Conservation (phyloP, 2,797 vertebrate genomes). For the Chaenodraco wilsoni region DNA sequence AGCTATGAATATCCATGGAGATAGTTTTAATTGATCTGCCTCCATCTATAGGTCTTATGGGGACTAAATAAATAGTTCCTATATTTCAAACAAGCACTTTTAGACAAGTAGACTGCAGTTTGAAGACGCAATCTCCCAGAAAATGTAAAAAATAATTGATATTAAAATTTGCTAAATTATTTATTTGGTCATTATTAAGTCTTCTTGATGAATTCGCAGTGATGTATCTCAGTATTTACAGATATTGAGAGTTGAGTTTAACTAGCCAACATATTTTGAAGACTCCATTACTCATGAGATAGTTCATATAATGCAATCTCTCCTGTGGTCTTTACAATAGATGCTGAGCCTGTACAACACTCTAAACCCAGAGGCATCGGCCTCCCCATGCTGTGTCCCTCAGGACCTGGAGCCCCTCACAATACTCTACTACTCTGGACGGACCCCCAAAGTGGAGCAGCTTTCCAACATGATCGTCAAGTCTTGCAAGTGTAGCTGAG, state of each 20-base stretch:
- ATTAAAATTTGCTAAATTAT: background rate
- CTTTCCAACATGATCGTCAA: slow-evolving; percentile 98
- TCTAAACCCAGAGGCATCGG: slow-evolving; percentile 92
- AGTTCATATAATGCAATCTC: background rate
- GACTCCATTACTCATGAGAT: background rate
- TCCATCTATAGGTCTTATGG: background rate
- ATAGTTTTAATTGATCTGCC: background rate
- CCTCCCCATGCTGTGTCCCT: slow-evolving; percentile 93
- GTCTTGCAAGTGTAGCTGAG: slow-evolving; percentile 97
- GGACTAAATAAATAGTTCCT: too few relatives aligned
- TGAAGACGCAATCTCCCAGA: background rate
- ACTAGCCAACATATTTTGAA: background rate
- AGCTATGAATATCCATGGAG: background rate
- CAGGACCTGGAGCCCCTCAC: slow-evolving; percentile 95
- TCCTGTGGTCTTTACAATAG: slow-evolving; percentile 71
- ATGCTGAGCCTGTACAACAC: slow-evolving; percentile 95
- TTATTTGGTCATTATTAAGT: slow-evolving; percentile 1
- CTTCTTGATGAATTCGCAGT: background rate
- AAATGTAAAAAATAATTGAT: background rate
- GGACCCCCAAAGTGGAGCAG: slow-evolving; percentile 95
- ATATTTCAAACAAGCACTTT: background rate
- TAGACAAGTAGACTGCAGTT: background rate
- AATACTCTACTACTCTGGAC: slow-evolving; percentile 94
- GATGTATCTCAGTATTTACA: background rate
- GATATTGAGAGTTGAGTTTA: background rate